Percentiles rank a stretch among this genome's conserved stretches.
Evolutionary conservation across 2,113 vertebrate genomes (phyloP).

Genomic region (Parus major): DNA sequence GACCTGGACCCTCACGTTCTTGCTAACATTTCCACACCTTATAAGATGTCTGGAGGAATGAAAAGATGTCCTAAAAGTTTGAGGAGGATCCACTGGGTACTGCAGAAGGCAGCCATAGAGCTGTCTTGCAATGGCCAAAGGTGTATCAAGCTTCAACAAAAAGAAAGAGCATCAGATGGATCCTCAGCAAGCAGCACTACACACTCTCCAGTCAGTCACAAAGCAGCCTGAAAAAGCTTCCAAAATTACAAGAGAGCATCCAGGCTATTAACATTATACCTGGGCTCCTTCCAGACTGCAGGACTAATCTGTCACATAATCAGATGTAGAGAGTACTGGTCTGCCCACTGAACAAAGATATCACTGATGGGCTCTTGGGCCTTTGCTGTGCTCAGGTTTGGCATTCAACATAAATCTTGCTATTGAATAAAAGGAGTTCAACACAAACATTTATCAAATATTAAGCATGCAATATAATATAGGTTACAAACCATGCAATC

Average conservation of each 20-base stretch:
- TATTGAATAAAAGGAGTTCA: neutral
- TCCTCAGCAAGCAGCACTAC: constrained; percentile 7
- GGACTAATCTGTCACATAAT: neutral
- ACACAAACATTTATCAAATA: neutral
- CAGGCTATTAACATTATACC: neutral
- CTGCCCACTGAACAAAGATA: neutral
- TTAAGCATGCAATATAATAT: neutral
- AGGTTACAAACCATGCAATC: neutral
- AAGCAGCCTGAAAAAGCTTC: constrained; percentile 2
- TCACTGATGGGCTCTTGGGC: neutral
- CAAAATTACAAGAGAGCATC: neutral
- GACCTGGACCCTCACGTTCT: constrained; percentile 15
- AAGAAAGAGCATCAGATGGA: constrained; percentile 11
- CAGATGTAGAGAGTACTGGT: neutral
- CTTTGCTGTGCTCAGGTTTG: neutral
- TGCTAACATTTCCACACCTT: constrained; percentile 25
- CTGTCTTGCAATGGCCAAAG: constrained; percentile 42
- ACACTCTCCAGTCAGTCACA: neutral
- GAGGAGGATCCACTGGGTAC: constrained; percentile 5
- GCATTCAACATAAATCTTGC: neutral
- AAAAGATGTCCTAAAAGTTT: constrained; percentile 22
- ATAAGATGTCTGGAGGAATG: constrained; percentile 31
- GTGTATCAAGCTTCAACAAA: constrained; percentile 21
- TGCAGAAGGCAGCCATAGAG: constrained; percentile 53
- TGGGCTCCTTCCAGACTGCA: neutral